These are phyloP conservation scores for Ischnus inquisitorius DNA, from an alignment of 2,888 invertebrate genomes.

Conservation along the genomic window DNA sequence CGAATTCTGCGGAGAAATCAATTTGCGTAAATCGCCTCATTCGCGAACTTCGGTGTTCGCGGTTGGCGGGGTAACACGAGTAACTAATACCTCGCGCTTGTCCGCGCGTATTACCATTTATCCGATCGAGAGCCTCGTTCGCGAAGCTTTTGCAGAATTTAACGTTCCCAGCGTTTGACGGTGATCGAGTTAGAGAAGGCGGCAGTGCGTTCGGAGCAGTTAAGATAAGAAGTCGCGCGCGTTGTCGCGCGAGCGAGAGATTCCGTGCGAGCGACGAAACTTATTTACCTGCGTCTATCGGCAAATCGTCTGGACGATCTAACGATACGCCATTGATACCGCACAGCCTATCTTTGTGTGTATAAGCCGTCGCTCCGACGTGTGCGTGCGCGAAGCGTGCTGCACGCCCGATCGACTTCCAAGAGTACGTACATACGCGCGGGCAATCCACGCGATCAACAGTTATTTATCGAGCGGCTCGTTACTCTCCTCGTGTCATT, in stretches of 20 bases:
- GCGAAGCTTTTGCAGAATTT: constrained; percentile 62
- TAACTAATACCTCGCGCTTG: too few species aligned
- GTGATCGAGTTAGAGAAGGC: constrained; percentile 75
- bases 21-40: constrained; percentile 22
- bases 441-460: constrained; percentile 50
- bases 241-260: neutral
- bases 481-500: constrained; percentile 60
- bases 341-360: neutral
- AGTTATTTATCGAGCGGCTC: constrained; percentile 64
- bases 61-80: neutral
- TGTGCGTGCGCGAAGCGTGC: constrained; percentile 10
- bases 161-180: constrained; percentile 73
- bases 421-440: constrained; percentile 9
- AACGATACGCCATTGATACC: constrained; percentile 25
- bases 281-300: constrained; percentile 44
- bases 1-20: neutral
- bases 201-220: constrained; percentile 62
- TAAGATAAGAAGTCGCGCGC: constrained; percentile 69
- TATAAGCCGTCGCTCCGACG: neutral
- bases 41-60: neutral
- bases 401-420: constrained; percentile 34
- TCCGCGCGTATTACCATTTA: neutral
- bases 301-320: constrained; percentile 46
- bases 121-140: constrained; percentile 12
- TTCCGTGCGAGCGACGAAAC: constrained; percentile 13